Evolutionary conservation across 2,797 vertebrate species (phyloP).

Genomic region (Sus cebifrons): DNA sequence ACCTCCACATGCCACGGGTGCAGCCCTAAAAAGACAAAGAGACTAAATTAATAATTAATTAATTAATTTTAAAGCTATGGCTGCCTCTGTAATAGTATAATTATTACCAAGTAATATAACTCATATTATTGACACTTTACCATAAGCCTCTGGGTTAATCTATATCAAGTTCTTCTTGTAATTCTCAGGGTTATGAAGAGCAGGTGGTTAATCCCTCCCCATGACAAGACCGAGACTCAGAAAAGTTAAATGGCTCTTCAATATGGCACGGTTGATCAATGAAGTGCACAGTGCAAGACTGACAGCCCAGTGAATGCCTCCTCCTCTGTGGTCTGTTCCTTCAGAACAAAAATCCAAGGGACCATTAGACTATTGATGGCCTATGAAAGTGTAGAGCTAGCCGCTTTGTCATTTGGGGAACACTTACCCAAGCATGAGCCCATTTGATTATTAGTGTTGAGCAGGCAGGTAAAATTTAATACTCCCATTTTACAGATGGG

Average conservation of each 20-base stretch:
- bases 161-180: neutral
- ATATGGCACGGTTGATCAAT: neutral
- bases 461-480: neutral
- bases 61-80: no score
- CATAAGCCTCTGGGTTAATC: neutral
- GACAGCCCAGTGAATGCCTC: neutral
- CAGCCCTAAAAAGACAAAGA: no score
- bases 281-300: no score
- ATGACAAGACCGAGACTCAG: neutral
- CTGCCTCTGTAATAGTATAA: neutral
- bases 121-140: neutral
- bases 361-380: neutral
- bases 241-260: neutral
- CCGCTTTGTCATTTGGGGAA: neutral
- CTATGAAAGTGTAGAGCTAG: neutral
- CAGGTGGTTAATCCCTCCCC: neutral
- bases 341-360: neutral
- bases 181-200: neutral
- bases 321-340: neutral
- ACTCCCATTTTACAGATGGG: neutral
- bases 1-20: no score
- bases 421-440: neutral
- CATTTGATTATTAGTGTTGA: neutral
- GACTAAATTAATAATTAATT: no score
- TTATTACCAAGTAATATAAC: neutral